phyloP scores from a whole-genome alignment of 2,113 vertebrate genomes.

The Coptodon bakossiorum region DNA sequence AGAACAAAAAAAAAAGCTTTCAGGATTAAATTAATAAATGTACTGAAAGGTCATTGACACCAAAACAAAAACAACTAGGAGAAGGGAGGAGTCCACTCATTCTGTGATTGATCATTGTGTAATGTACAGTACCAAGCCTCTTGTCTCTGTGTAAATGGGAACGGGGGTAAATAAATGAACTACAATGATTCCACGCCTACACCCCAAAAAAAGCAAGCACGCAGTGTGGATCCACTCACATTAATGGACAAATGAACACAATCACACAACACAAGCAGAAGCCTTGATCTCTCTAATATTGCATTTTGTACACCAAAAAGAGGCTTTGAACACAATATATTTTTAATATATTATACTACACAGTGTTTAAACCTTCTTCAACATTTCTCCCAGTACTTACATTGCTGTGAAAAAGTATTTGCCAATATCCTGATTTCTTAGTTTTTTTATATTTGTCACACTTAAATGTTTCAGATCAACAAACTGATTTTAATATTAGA shows the following conservation, averaged over 20 bases:
- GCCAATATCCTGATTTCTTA: neutral
- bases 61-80: neutral
- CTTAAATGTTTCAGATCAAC: neutral
- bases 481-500: neutral
- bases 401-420: neutral
- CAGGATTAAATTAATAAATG: neutral
- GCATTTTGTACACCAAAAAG: neutral
- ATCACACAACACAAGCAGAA: neutral
- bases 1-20: neutral
- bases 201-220: neutral
- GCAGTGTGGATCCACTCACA: neutral
- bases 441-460: neutral
- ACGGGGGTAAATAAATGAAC: slow-evolving; percentile 52
- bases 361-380: neutral
- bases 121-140: slow-evolving; percentile 40
- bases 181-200: neutral
- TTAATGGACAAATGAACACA: neutral
- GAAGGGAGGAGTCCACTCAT: slow-evolving; percentile 38
- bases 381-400: neutral
- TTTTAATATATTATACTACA: neutral
- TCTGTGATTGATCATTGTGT: slow-evolving; percentile 49
- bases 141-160: slow-evolving; percentile 60
- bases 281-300: neutral
- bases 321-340: neutral
- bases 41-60: neutral